Evolutionary conservation across 2,888 invertebrate species (phyloP), one percentile per base, ranked within the genome.

Genomic region (Oscheius myriophilus): DNA sequence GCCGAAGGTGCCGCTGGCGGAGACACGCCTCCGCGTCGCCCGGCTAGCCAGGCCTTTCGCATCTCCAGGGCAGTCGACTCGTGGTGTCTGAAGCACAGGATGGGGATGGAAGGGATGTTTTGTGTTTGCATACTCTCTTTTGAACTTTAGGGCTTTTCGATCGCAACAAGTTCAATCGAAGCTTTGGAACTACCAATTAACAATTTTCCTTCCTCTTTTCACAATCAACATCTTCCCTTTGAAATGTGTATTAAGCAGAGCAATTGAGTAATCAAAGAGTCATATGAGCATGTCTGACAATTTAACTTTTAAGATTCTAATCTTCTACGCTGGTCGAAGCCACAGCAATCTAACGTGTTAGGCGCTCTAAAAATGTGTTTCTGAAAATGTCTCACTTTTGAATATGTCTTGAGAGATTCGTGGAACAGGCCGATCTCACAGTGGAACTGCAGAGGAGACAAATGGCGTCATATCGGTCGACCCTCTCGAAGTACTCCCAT

Each of bases 361-460:
- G n/a, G n/a, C n/a, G n/a, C n/a, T n/a, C n/a, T n/a, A n/a, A n/a
- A n/a, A n/a, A n/a, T n/a, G n/a, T n/a, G n/a, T n/a, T n/a, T n/a
- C n/a, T n/a, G 9, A 33, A 6, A 33, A 9, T 33, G 3, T n/a
- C 58, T 57, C 45, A 66, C 66, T 59, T 68, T 52, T 45, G 57
- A 33, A 72, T 62, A 46, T 72, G 72, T 21, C 72, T n/a, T 1
- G 63, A 67, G 18, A 72, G 55, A 59, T 72, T 72, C 14, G 72
- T 72, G 25, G 72, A 70, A 58, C 72, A 72, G 23, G 72, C 72
- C 33, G 72, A 72, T 41, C 67, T 59, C 12, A 72, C 72, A 23
- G 62, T 63, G 18, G 55, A 61, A 46, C 42, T 55, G 58, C 72
- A 72, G 0, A 72, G 64, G 1, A 70, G 69, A 53, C 72, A 72